A percentile compares a stretch with the other conserved stretches of the same genome.
Evolutionary conservation across 2,888 invertebrate genomes (phyloP).

Genomic region (Amphipyra berbera): DNA sequence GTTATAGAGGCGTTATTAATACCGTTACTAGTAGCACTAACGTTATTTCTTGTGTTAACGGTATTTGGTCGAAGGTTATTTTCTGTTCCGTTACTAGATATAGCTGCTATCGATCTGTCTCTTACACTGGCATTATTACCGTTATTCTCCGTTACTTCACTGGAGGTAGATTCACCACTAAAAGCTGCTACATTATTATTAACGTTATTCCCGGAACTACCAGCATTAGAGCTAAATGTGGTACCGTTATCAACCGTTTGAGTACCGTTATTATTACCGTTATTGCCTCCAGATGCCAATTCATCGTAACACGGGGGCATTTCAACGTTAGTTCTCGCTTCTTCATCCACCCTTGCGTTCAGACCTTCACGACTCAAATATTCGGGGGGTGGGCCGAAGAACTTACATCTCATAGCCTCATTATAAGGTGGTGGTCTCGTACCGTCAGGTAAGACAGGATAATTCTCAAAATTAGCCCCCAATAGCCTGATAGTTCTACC

Average conservation of each 20-base stretch:
- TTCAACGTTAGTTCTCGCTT: constrained; percentile 77
- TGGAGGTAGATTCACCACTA: constrained; percentile 27
- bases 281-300: constrained; percentile 53
- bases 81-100: not conserved
- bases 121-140: constrained; percentile 39
- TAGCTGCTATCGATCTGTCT: constrained; percentile 48
- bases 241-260: not conserved
- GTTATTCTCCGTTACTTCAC: constrained; percentile 14
- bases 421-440: constrained; percentile 81
- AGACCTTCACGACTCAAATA: constrained; percentile 76
- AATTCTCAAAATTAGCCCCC: constrained; percentile 82
- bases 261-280: constrained; percentile 18
- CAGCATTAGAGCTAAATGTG: constrained; percentile 5
- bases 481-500: constrained; percentile 81
- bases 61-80: constrained; percentile 1
- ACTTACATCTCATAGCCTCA: constrained; percentile 80
- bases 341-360: constrained; percentile 69
- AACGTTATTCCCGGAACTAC: constrained; percentile 3
- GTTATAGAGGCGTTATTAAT: constrained; percentile 13
- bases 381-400: constrained; percentile 85
- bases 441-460: constrained; percentile 67
- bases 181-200: constrained; percentile 5
- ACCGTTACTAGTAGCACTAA: constrained; percentile 4
- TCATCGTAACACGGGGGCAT: constrained; percentile 85
- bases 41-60: constrained; percentile 29